Evolutionary conservation across 2,113 vertebrate species (phyloP), one percentile per base, ranked within the genome.

Genomic region (Archocentrus centrarchus): DNA sequence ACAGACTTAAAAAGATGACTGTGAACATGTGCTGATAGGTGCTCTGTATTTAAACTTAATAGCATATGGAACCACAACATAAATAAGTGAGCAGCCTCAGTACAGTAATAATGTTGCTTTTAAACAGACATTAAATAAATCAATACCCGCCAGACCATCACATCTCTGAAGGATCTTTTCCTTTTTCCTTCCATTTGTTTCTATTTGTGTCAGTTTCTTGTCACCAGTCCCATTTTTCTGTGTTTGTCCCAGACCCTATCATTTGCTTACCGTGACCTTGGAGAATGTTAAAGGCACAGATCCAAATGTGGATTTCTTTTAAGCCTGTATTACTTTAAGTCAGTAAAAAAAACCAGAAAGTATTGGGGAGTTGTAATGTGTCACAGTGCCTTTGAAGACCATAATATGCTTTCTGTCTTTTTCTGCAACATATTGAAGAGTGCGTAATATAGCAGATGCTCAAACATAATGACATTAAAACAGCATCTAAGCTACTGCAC

Each of bases 211-310:
- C 0, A 1, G 4, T 80, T 77, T 82, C 64, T 84, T n/a, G 11
- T 89, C 79, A 58, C 41, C 39, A 62, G 15, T 50, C 5, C 30
- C 1, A 5, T 59, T 87, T 77, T 58, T 63, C 39, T 82, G 47
- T 63, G 27, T 35, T 84, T 80, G 66, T 59, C 75, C 37, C 35
- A 37, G 79, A 64, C 37, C 55, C 35, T 81, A 81, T 84, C 24
- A 4, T 76, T 18, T 84, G 47, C 58, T 80, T 30, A 17, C 22
- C 11, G 61, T 82, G 82, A 88, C 88, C 86, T 85, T 90, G 86
- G 66, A 62, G 3, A 66, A 86, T 76, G 78, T 86, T 78, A 62
- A n/a, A 86, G 11, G 68, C 44, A 32, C 44, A 14, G 76, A 61
- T 85, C 64, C 62, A 61, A 62, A 81, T 59, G 62, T 75, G 77